Percentiles rank a stretch among this genome's conserved stretches.
Conservation (phyloP, 2,888 invertebrate species). For the Drosophila melanocephala region DNA sequence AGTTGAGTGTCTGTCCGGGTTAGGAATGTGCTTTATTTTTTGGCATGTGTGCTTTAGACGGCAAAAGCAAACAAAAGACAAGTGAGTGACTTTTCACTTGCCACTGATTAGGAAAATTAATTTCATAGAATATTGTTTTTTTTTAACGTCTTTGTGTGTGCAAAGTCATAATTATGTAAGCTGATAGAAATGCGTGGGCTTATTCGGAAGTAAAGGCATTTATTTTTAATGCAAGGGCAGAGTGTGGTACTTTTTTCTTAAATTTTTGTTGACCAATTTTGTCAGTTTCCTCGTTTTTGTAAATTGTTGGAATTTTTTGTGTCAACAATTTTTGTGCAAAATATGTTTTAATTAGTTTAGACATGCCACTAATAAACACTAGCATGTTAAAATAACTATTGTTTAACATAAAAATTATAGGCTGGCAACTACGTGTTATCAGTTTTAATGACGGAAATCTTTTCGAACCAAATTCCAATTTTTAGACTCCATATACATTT, state of each 20-base stretch:
- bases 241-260: neutral
- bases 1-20: neutral
- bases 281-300: neutral
- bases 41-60: constrained; percentile 53
- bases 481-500: neutral
- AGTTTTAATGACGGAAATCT: neutral
- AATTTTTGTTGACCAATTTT: constrained; percentile 4
- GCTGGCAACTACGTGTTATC: neutral
- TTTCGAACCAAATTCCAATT: neutral
- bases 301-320: neutral
- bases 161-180: constrained; percentile 20
- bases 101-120: constrained; percentile 74
- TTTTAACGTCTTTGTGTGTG: constrained; percentile 17
- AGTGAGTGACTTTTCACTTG: constrained; percentile 68
- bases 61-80: constrained; percentile 62
- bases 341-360: neutral
- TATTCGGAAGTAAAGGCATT: constrained; percentile 7
- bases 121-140: constrained; percentile 65
- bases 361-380: neutral
- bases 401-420: neutral
- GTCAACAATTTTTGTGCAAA: neutral
- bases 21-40: constrained; percentile 1
- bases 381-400: neutral
- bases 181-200: neutral
- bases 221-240: constrained; percentile 1